phyloP scores from a whole-genome alignment of 2,113 vertebrate species.

The Hydropotes inermis region DNA sequence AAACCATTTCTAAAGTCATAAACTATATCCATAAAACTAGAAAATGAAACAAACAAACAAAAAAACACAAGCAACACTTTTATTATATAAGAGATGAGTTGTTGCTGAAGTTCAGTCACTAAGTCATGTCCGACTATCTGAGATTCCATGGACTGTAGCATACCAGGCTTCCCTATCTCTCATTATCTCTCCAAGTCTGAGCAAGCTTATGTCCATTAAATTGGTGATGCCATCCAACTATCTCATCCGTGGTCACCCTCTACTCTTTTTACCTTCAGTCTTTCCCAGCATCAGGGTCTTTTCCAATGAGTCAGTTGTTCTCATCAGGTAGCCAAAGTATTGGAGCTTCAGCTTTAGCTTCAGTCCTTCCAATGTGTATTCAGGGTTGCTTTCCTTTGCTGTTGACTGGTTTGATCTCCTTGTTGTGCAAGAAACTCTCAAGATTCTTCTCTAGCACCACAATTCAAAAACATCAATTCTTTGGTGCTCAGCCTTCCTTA shows the following conservation, averaged over 20 bases:
- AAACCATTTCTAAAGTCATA: background rate
- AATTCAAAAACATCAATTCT: background rate
- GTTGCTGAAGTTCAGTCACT: background rate
- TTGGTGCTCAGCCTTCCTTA: background rate
- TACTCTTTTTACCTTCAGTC: background rate
- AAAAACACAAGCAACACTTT: background rate
- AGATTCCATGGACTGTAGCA: background rate
- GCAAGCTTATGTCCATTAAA: background rate
- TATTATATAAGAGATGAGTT: background rate
- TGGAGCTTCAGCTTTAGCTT: background rate
- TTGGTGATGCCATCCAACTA: background rate
- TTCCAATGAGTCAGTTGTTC: background rate
- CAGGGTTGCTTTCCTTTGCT: background rate
- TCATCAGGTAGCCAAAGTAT: background rate
- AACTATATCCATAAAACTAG: background rate
- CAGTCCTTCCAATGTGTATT: background rate
- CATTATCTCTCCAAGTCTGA: background rate
- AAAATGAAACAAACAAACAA: background rate
- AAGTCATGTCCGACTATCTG: background rate
- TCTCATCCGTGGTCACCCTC: background rate
- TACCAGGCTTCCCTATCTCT: background rate
- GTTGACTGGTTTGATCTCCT: background rate
- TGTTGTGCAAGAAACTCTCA: background rate
- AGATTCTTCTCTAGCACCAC: background rate
- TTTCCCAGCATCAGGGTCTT: background rate